Base-by-base conservation (phyloP, 2,888 invertebrate genomes). In the Oscheius sp. region DNA sequence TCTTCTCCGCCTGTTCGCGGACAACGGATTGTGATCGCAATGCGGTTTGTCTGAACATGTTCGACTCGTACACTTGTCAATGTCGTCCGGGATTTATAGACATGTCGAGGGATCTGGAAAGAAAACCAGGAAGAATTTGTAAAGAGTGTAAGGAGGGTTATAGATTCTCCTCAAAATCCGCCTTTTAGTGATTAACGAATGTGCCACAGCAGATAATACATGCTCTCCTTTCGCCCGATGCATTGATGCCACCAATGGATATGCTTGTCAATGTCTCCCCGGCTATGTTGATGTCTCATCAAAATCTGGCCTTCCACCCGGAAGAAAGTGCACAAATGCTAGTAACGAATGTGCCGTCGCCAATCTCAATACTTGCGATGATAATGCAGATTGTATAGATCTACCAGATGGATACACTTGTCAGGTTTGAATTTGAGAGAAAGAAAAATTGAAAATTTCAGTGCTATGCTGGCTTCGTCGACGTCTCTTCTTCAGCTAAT, bases 321-420 rank as follows among this genome's bases (percentile, higher is more conserved):
- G 86, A 24, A 72, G 86, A 61, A 75, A 74, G 22, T 86, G 86
- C 70, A 71, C 76, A 17, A 86, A 81, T 67, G 76, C 83, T 77
- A 78, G 71, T 69, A 86, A 86, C 71, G 86, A 86, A 65, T 86
- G 86, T 69, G 65, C 77, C 8, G 77, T 78, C 30, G 72, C 72
- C 26, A 69, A 80, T 9, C 64, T 84, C 70, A 81, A 86, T 67
- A 82, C 85, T 12, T 86, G 86, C 70, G 86, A 86, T 62, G 82
- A 85, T 51, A 86, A 86, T 68, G 85, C 86, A 6, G 86, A 86
- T 68, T 86, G 86, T 68, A 75, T 86, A 22, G 84, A 86, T 66
- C 77, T 78, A 5, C 80, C 83, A n/a, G 82, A 83, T 47, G 79
- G 86, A 47, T 85, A 85, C 72, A 77, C 81, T 20, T 85, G 85